Base-by-base conservation (phyloP, 1,140 invertebrate species). In the Pogonomyrmex barbatus region DNA sequence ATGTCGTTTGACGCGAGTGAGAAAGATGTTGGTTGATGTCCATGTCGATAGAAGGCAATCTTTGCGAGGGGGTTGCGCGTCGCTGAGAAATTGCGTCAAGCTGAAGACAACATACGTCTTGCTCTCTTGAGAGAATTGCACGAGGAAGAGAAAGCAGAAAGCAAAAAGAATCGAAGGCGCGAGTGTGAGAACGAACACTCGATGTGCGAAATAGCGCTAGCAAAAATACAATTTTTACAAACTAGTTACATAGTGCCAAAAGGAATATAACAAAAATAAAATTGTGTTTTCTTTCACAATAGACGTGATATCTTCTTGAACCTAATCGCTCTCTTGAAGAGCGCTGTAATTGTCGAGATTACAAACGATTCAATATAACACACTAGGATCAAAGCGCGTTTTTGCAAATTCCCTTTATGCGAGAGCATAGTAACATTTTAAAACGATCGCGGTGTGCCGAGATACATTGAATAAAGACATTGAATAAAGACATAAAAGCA, bases 41-140 rank as follows among this genome's bases (percentile, higher is more conserved):
- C n/a, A n/a, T n/a, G n/a, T n/a, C 42, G n/a, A 47, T 39, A 68
- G 54, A 65, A 54, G 12, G 39, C 54, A 60, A 73, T 60, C 68
- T 82, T 56, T 17, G 17, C 42, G 12, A 60, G 68, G 10, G 17
- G 17, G 14, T 70, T 70, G 8, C 52, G 36, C 45, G 17, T 36
- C 47, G 14, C 24, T 30, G 65, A 82, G 65, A 56, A 82, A 71
- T 68, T 58, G 36, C 58, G 65, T 82, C 78, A 45, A 70, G 50
- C 71, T 33, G 52, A 9, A 58, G 14, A 54, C 76, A 52, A 50
- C 30, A 6, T 30, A 45, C 47, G 36, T 58, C 14, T 39, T 9
- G 36, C 12, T 63, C 17, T 47, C 17, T 47, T 14, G 30, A 47
- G 30, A 47, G 10, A 68, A 56, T 24, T 45, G 62, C 36, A 54